Evolutionary conservation across 2,797 vertebrate genomes (phyloP), one percentile per base, ranked within the genome.

Genomic region (Bovichtus diacanthus): DNA sequence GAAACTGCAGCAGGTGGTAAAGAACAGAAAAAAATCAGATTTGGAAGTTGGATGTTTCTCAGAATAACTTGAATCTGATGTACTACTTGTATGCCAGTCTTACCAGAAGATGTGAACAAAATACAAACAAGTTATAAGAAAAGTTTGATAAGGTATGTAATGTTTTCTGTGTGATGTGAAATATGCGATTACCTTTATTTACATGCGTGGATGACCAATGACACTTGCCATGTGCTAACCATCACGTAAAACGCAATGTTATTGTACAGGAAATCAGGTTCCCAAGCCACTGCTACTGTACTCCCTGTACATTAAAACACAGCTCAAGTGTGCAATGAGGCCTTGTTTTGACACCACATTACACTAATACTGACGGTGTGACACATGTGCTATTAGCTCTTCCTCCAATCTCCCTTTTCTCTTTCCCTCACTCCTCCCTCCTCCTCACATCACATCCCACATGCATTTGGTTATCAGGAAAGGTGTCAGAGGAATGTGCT

Each of bases 401-500:
- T 47, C 54, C 56, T 71, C 75, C 68, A 15, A 12, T 65, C 74
- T 49, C 70, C 41, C 34, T 10, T 25, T 27, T 29, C 67, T 36
- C 50, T 50, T 39, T 43, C 15, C 27, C 75, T 23, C 46, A 44
- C 74, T 65, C 58, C n/a, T 39, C 63, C 53, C n/a, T n/a, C n/a
- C n/a, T n/a, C 21, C 41, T 70, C 81, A 34, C 60, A 70, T 83
- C 85, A 62, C 88, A 73, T 68, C 70, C 81, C 55, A 73, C 81
- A 67, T 81, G 81, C 78, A 63, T 77, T 87, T 53, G 61, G 72
- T 79, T 85, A 87, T 86, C 85, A 78, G 76, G 60, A 78, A 74
- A 87, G 76, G 78, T 88, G 85, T 85, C 85, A 83, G 70, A 82
- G 71, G 65, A 85, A 74, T 85, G 78, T 69, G 78, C 60, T 85